Base-by-base conservation (phyloP, 2,888 invertebrate genomes). In the Polietes domitor region DNA sequence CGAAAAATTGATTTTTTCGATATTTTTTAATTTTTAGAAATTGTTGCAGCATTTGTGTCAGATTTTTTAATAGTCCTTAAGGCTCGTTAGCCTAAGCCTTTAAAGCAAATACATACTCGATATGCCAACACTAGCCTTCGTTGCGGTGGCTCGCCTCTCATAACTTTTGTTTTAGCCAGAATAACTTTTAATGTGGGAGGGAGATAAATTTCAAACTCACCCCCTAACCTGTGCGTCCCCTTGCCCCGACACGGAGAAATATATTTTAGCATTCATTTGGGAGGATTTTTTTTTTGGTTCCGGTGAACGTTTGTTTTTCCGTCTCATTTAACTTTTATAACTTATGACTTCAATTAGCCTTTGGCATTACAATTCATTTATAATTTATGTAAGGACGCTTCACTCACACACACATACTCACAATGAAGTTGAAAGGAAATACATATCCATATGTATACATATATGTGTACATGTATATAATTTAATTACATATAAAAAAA, bases 301-400 rank as follows among this genome's bases (percentile, higher is more conserved):
- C 5, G 1, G 50, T 43, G 41, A 24, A 7, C 15, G 37, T 61
- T 71, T 41, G 53, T 37, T 68, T 74, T 73, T 73, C 32, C 70
- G 32, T 50, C n/a, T 78, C 47, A 72, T 80, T 84, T 80, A 74
- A 72, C 58, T 68, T 78, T 80, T 61, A 61, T 53, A 72, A 78
- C 80, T 80, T 72, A 19, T 78, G 72, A 80, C 78, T 78, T 65
- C 58, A 77, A 72, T 72, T 80, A 75, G 83, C 80, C 77, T 75
- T 74, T 65, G 71, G 71, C 83, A 75, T 77, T 80, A 80, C 65
- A 72, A 77, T 75, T 77, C 50, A 71, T 80, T 80, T 71, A 74
- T 75, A 77, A 77, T 77, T 83, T 77, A 80, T 83, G 63, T 43
- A 77, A 75, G 50, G 41, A 71, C 50, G n/a, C 71, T 71, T 28